Percentiles rank a stretch among this genome's conserved stretches.
These are phyloP conservation scores for Crocallis elinguaria DNA, from an alignment of 2,888 invertebrate genomes.

Conservation along the genomic window DNA sequence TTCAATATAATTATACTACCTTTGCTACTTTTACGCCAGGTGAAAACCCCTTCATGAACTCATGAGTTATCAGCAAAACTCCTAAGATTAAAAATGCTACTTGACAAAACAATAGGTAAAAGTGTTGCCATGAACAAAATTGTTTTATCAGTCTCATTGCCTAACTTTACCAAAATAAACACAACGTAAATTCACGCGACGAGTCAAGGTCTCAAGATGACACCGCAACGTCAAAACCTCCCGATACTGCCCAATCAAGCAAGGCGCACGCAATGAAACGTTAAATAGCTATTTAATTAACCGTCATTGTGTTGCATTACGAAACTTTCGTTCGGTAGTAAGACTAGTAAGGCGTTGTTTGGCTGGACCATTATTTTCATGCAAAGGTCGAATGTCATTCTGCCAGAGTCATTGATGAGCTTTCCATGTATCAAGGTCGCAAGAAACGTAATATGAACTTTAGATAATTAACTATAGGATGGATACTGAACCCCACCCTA, in stretches of 20 bases:
- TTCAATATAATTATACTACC: too few species aligned
- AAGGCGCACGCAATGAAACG: slow-evolving; percentile 43
- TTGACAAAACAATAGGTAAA: not conserved
- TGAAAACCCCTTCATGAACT: too few species aligned
- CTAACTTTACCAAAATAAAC: slow-evolving; percentile 30
- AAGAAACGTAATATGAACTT: not conserved
- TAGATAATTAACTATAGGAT: not conserved
- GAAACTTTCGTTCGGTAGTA: slow-evolving; percentile 29
- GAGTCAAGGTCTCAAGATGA: slow-evolving; percentile 59
- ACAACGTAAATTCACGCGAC: slow-evolving; percentile 30
- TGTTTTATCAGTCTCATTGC: slow-evolving; percentile 21
- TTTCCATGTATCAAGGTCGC: slow-evolving; percentile 46
- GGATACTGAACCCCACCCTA: too few species aligned
- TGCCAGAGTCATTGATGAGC: slow-evolving; percentile 40
- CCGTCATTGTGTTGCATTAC: slow-evolving; percentile 52
- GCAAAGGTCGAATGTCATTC: slow-evolving; percentile 31
- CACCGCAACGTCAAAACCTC: slow-evolving; percentile 40
- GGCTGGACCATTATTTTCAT: slow-evolving; percentile 8
- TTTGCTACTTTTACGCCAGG: too few species aligned
- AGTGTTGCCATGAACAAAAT: slow-evolving; percentile 11
- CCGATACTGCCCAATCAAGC: slow-evolving; percentile 41
- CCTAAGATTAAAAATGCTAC: too few species aligned
- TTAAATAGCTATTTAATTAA: slow-evolving; percentile 66
- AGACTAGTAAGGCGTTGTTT: slow-evolving; percentile 25
- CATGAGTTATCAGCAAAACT: too few species aligned